Percentiles rank a stretch among this genome's conserved stretches.
phyloP scores from a whole-genome alignment of 2,888 invertebrate species.

The Phengaris arion region DNA sequence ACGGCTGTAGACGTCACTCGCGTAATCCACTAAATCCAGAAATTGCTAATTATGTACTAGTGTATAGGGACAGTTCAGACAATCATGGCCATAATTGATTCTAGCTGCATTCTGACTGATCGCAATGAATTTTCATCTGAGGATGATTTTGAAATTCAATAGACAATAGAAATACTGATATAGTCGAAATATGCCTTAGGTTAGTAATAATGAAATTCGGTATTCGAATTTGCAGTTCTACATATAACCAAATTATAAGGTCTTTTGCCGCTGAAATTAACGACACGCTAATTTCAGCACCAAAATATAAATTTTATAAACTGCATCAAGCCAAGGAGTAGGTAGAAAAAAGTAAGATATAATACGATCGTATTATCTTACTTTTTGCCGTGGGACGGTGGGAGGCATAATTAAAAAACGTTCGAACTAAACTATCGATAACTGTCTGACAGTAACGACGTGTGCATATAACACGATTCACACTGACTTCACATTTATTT shows the following conservation, averaged over 20 bases:
- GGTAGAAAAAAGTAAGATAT: too few relatives aligned
- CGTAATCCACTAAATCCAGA: slow-evolving; percentile 16
- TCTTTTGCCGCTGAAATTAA: not conserved
- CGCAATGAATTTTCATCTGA: slow-evolving; percentile 8
- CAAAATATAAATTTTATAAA: too few relatives aligned
- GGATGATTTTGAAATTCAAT: not conserved
- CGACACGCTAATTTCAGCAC: not conserved
- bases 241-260: not conserved
- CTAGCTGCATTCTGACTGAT: slow-evolving; percentile 1
- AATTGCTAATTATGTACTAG: slow-evolving; percentile 17
- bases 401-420: too few relatives aligned
- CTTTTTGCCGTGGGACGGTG: too few relatives aligned
- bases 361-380: too few relatives aligned
- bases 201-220: not conserved
- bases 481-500: too few relatives aligned
- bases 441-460: too few relatives aligned
- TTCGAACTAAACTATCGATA: too few relatives aligned
- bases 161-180: not conserved
- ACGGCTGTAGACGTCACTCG: not conserved
- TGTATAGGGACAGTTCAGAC: not conserved
- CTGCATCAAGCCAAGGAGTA: too few relatives aligned
- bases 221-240: not conserved
- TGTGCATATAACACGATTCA: too few relatives aligned
- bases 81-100: slow-evolving; percentile 8
- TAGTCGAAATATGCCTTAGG: slow-evolving; percentile 13